Conservation (phyloP, 30 jellyfish, hydroid and myxozoan genomes). For the Clytia hemisphaerica region DNA sequence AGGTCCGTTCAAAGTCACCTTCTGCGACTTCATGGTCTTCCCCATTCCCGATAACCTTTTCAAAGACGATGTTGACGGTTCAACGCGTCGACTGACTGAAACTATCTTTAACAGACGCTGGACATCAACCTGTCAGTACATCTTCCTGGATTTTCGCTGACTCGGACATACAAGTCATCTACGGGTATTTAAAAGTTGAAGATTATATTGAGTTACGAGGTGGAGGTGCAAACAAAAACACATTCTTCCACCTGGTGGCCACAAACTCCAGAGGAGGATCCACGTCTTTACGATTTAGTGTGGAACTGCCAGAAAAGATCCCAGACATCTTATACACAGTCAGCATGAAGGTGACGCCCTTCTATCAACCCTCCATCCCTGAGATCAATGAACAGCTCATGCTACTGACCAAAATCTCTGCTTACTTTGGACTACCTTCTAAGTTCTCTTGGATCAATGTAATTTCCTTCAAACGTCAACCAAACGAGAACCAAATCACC, state of each 20-base stretch:
- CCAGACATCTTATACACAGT: constrained; percentile 49
- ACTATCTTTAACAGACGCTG: too few species aligned
- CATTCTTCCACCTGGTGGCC: constrained; percentile 40
- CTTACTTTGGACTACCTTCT: constrained; percentile 44
- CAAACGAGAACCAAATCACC: constrained; percentile 28
- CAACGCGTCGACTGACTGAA: constrained; percentile 50
- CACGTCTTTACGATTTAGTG: constrained; percentile 11
- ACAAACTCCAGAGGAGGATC: constrained; percentile 54
- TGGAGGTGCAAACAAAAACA: constrained; percentile 11
- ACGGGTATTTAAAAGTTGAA: constrained; percentile 63
- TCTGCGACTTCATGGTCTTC: constrained; percentile 42
- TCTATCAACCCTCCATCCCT: constrained; percentile 40
- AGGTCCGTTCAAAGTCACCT: constrained; percentile 30
- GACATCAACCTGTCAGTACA: neutral
- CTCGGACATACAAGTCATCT: constrained; percentile 33
- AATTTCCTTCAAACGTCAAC: constrained; percentile 30
- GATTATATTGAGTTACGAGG: constrained; percentile 24
- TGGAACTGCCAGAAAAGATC: constrained; percentile 44
- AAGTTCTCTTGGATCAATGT: constrained; percentile 32
- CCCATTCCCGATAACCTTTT: constrained; percentile 60
- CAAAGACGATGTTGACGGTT: constrained; percentile 58
- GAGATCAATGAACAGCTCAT: constrained; percentile 58
- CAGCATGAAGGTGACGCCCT: constrained; percentile 46
- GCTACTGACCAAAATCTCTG: constrained; percentile 40
- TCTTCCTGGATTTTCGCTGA: constrained; percentile 82